phyloP scores from a whole-genome alignment of 2,888 invertebrate species.

The Ceratothoa steindachneri region DNA sequence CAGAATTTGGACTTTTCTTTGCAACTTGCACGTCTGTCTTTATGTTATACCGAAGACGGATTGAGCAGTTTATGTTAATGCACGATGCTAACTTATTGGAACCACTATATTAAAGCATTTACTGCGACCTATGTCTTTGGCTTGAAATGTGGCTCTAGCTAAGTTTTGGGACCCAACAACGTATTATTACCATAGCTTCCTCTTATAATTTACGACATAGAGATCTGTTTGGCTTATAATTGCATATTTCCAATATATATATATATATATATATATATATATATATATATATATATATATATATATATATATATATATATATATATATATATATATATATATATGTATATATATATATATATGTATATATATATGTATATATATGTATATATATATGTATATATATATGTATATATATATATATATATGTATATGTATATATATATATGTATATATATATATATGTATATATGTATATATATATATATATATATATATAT shows the following conservation, averaged over 20 bases:
- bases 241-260: neutral
- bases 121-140: neutral
- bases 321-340: constrained; percentile 8
- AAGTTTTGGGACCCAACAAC: neutral
- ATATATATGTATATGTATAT: constrained; percentile 6
- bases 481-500: constrained; percentile 8
- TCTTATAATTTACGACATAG: neutral
- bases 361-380: constrained; percentile 6
- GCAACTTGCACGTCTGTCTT: neutral
- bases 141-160: neutral
- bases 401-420: constrained; percentile 2
- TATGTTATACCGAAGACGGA: neutral
- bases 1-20: neutral
- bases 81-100: neutral
- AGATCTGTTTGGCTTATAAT: neutral
- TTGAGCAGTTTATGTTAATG: neutral
- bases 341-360: constrained; percentile 10
- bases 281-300: constrained; percentile 6
- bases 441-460: constrained; percentile 10
- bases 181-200: neutral
- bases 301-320: constrained; percentile 6
- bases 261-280: constrained; percentile 10
- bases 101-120: neutral
- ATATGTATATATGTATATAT: neutral
- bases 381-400: constrained; percentile 6